Evolutionary conservation across 1,140 invertebrate species (phyloP), one percentile per base, ranked within the genome.

Genomic region (Drosophila leontia): DNA sequence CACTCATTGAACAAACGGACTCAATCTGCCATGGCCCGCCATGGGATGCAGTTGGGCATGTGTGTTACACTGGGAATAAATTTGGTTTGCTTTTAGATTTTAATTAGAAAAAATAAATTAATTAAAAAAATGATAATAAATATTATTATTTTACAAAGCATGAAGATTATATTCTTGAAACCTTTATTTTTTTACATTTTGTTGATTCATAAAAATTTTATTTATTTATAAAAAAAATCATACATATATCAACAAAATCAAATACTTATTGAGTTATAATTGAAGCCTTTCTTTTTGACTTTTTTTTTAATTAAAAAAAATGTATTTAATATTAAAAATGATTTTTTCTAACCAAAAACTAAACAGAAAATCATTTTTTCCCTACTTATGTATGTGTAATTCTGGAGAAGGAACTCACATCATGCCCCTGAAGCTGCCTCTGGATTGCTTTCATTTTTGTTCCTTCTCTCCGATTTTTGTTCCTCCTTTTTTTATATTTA

Each of bases 1-100:
- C 59, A 64, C 56, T 67, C 83, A 87, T 88, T 88, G 84, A 88
- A 83, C 72, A 75, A 82, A 82, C 81, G 84, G 80, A 88, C 76
- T 87, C 84, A 87, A 88, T 88, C 84, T 88, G 77, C 51, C 34
- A 11, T 55, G 71, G 26, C 26, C 26, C 26, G 26, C 26, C 26
- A 29, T 29, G 26, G 26, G 61, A 58, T 75, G 57, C 68, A 75
- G 42, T 57, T 75, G 50, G 50, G 39, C 44, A 51, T 39, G 15
- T 42, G 34, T 23, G 51, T 59, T 59, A 65, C 44, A 79, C 44
- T 55, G 0, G 0, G 0, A 55, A 13, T 19, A 51, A 35, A 12
- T 29, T 9, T 7, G 3, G 3, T 9, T 26, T 26, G 15, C 7
- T 4, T 7, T 35, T 19, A 13, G 2, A 6, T 51, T 17, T 15